These are phyloP conservation scores for Morinoia aosen DNA, from an alignment of 2,888 invertebrate genomes.

Conservation along the genomic window DNA sequence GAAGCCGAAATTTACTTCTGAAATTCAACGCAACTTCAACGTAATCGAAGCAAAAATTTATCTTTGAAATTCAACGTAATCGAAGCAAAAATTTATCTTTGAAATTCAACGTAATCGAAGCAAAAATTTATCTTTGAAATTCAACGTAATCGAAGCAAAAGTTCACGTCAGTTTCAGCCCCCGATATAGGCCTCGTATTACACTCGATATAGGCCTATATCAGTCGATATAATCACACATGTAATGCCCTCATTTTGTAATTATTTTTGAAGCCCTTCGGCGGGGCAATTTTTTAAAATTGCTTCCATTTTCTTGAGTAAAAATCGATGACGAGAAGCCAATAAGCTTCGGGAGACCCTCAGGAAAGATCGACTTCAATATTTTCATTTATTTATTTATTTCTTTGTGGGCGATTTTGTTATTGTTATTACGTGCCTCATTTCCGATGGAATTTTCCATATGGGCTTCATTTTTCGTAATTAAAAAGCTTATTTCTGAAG, in stretches of 20 bases:
- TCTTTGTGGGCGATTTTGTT: no score
- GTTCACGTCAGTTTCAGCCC: neutral
- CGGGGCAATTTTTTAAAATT: neutral
- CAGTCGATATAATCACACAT: neutral
- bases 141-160: neutral
- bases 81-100: neutral
- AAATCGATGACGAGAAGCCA: neutral
- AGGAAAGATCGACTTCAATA: neutral
- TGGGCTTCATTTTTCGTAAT: no score
- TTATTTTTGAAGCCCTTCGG: neutral
- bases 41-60: no score
- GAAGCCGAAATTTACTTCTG: no score
- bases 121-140: no score
- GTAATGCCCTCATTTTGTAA: neutral
- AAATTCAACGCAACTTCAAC: no score
- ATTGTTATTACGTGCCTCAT: no score
- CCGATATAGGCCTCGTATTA: neutral
- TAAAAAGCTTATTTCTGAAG: no score
- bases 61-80: no score
- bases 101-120: neutral
- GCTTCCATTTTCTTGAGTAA: neutral
- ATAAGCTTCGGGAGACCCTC: neutral
- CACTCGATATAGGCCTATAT: no score
- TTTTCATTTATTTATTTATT: no score
- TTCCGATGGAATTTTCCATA: no score